Evolutionary conservation across 2,797 vertebrate species (phyloP).

Genomic region (Ibycter americanus): DNA sequence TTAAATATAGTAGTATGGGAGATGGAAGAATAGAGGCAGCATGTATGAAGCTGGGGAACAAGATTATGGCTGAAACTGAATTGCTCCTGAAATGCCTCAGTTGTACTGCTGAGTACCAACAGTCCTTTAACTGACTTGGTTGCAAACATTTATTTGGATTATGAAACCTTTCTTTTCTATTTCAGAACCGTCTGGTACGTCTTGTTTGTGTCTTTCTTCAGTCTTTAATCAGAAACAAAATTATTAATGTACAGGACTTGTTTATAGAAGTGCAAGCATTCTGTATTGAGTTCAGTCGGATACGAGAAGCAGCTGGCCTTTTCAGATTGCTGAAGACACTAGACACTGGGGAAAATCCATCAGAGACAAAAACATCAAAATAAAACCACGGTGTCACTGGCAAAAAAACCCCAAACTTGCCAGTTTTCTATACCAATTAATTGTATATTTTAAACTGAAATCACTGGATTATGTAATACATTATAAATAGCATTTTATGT

Average conservation of each 20-base stretch:
- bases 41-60: not conserved
- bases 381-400: conserved; percentile 56
- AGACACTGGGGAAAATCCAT: conserved; percentile 91
- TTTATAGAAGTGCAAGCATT: conserved; percentile 99
- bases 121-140: not conserved
- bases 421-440: not conserved
- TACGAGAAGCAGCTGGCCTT: conserved; percentile 95
- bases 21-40: not conserved
- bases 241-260: conserved; percentile 98
- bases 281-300: conserved; percentile 98
- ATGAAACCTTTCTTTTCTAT: not conserved
- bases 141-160: not conserved
- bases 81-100: not conserved
- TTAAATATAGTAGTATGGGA: not conserved
- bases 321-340: conserved; percentile 96
- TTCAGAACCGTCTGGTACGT: conserved; percentile 95
- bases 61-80: not conserved
- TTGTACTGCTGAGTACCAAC: not conserved
- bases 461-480: conserved; percentile 25
- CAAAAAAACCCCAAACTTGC: not conserved
- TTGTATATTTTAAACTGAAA: conserved; percentile 44
- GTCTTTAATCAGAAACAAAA: conserved; percentile 97
- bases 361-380: conserved; percentile 88
- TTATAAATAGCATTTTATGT: conserved; percentile 64
- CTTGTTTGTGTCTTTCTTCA: conserved; percentile 98